Evolutionary conservation across 2,113 vertebrate species (phyloP), one percentile per base, ranked within the genome.

Genomic region (Platysternon megacephalum): DNA sequence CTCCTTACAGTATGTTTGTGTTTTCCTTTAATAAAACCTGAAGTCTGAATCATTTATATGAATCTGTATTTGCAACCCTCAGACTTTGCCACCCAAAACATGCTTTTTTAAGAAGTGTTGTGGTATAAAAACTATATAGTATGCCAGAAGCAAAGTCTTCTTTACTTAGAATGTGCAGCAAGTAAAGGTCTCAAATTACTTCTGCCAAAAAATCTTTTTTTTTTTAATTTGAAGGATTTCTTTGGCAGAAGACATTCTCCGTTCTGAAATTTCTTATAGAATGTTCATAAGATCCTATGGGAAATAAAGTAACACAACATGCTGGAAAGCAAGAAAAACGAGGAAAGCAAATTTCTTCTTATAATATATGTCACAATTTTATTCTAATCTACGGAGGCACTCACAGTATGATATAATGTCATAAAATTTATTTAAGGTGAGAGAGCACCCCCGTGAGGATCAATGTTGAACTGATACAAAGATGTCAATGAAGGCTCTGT

Each of bases 371-470:
- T 86, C 94, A 95, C 11, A 89, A 16, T 72, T 94, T 95, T 95
- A 93, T 96, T 94, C 88, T 87, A 92, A 93, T 83, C 83, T 82
- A 49, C n/a, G 84, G 94, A 96, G 85, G 93, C 94, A 96, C 82
- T 90, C 85, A 58, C 68, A 85, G 49, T 4, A 84, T 74, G 84
- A 84, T 88, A n/a, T n/a, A 87, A 93, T 39, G 84, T 79, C 32
- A n/a, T 35, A 6, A 26, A 2, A 44, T 65, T 78, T 92, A 97
- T 97, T 96, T 96, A 83, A 95, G 95, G 97, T 93, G 95, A 96
- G 90, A 98, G 52, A 98, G 98, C 98, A 96, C 98, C 98, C 97
- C 95, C 98, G 90, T 68, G 98, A 98, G 98, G 98, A 32, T 7
- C 87, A 29, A 6, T 87, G 68, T 49, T 88, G 96, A 98, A 98